phyloP scores from a whole-genome alignment of 2,113 vertebrate species.

The Lathamus discolor region DNA sequence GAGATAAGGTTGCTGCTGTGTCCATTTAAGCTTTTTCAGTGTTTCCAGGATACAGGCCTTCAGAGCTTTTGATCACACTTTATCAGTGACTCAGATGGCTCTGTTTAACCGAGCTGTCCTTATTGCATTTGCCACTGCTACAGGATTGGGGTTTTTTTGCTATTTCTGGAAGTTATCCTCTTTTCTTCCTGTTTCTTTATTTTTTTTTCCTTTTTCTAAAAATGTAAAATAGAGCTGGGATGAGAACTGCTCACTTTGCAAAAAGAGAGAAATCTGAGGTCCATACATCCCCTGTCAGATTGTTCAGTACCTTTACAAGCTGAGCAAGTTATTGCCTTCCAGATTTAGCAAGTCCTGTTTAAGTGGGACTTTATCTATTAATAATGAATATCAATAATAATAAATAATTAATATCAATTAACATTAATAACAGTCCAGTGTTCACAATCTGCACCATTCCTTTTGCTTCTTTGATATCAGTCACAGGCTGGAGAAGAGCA shows the following conservation, averaged over 20 bases:
- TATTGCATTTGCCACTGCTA: neutral
- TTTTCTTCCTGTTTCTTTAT: neutral
- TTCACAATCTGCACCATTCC: neutral
- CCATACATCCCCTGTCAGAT: neutral
- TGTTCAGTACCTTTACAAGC: neutral
- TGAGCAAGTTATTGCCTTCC: neutral
- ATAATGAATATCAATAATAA: neutral
- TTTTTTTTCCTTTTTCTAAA: neutral
- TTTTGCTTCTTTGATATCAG: neutral
- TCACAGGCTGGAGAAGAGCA: neutral
- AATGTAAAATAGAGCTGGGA: neutral
- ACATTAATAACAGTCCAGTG: neutral
- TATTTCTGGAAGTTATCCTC: neutral
- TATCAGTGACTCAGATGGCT: neutral
- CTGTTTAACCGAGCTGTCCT: neutral
- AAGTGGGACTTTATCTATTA: neutral
- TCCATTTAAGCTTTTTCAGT: neutral
- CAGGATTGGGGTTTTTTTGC: neutral
- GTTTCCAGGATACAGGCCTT: neutral
- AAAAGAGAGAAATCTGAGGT: neutral
- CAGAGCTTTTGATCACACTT: neutral
- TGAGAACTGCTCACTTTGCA: neutral
- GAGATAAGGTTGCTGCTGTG: neutral
- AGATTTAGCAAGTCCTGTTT: neutral
- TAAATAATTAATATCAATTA: neutral